A percentile compares a stretch with the other conserved stretches of the same genome.
These are phyloP conservation scores for Cryptocheilus praepositus DNA, from an alignment of 2,888 invertebrate species.

Conservation along the genomic window DNA sequence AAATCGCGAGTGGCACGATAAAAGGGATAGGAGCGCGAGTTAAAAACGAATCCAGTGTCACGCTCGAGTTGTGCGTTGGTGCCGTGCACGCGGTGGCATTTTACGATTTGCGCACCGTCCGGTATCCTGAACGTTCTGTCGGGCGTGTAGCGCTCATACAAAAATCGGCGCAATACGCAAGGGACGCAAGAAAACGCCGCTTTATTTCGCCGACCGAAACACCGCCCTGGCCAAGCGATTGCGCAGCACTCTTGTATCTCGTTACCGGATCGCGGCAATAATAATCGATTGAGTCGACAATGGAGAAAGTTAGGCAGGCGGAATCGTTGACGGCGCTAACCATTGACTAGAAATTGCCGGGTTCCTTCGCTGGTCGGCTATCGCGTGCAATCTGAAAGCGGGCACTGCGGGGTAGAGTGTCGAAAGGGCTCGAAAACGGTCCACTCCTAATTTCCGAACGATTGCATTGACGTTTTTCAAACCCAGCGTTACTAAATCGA, in stretches of 20 bases:
- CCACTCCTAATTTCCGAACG: no score
- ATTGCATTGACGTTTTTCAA: no score
- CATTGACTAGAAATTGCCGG: constrained; percentile 33
- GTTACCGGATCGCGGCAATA: constrained; percentile 51
- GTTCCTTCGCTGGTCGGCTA: no score
- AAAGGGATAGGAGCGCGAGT: constrained; percentile 2
- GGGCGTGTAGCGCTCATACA: background rate
- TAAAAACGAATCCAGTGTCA: constrained; percentile 40
- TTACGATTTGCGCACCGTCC: constrained; percentile 1
- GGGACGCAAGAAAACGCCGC: background rate
- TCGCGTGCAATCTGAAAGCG: background rate
- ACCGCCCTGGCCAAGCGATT: constrained; percentile 22
- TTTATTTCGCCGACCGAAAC: background rate
- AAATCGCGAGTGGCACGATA: constrained; percentile 23
- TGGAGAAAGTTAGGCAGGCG: constrained; percentile 64
- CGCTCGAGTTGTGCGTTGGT: constrained; percentile 28
- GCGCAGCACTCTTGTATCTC: constrained; percentile 40
- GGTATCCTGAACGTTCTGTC: no score
- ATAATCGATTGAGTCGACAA: constrained; percentile 66
- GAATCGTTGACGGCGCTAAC: constrained; percentile 49
- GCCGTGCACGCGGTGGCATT: constrained; percentile 5
- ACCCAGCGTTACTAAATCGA: no score
- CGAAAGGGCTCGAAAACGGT: no score
- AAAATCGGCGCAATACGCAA: background rate
- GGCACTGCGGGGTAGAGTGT: background rate